Percentiles rank a stretch among this genome's conserved stretches.
phyloP scores from a whole-genome alignment of 2,888 invertebrate genomes.

The Heliconius sara region DNA sequence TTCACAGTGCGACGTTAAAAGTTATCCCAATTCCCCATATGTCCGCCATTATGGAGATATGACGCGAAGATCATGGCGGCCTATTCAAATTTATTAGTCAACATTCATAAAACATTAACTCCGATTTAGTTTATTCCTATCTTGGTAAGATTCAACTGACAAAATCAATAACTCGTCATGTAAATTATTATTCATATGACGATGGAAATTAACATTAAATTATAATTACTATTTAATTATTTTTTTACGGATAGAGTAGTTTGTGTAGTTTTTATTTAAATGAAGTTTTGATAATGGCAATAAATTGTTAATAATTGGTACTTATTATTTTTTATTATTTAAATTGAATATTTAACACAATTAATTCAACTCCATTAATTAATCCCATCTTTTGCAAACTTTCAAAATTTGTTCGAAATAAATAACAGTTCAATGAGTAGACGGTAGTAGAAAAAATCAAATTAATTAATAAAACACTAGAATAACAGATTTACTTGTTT shows the following conservation, averaged over 20 bases:
- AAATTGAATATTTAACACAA: not conserved
- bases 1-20: conserved; percentile 51
- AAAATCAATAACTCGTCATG: not conserved
- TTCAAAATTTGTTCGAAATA: not conserved
- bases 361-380: not conserved
- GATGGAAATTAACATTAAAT: not conserved
- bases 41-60: conserved; percentile 71
- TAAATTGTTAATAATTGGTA: not conserved
- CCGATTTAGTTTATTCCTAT: not conserved
- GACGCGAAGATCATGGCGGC: conserved; percentile 63
- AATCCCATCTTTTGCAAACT: not conserved
- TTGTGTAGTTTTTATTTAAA: conserved; percentile 4
- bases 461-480: not conserved
- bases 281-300: conserved; percentile 9
- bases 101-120: not conserved
- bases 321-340: not conserved
- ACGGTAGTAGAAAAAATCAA: not conserved
- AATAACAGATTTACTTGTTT: too few relatives aligned
- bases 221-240: not conserved
- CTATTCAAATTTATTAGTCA: conserved; percentile 57
- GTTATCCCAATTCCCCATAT: conserved; percentile 55
- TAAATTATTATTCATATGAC: not conserved
- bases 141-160: not conserved
- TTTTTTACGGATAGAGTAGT: not conserved
- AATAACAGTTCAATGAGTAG: not conserved